Percentiles rank a stretch among this genome's conserved stretches.
These are phyloP conservation scores for Drosophila vallismaia DNA, from an alignment of 2,888 invertebrate species.

Conservation along the genomic window DNA sequence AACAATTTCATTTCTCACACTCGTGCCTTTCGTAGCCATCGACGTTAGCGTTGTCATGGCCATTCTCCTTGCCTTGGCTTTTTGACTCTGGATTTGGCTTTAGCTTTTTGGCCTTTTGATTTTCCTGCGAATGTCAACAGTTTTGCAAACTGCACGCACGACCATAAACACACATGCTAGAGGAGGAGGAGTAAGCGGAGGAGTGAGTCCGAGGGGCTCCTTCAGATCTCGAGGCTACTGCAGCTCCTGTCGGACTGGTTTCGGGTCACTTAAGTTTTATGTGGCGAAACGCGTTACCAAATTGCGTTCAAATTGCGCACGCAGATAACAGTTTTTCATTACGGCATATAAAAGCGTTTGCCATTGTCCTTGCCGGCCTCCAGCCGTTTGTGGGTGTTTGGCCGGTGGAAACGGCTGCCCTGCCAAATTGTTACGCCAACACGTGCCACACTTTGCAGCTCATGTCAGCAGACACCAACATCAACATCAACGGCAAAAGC, in stretches of 20 bases:
- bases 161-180: slow-evolving; percentile 51
- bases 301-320: slow-evolving; percentile 79
- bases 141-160: slow-evolving; percentile 71
- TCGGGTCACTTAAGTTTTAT: slow-evolving; percentile 80
- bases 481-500: slow-evolving; percentile 19
- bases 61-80: slow-evolving; percentile 34
- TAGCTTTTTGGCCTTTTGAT: slow-evolving; percentile 31
- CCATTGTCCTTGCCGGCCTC: slow-evolving; percentile 21
- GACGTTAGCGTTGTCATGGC: slow-evolving; percentile 19
- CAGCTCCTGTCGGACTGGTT: slow-evolving; percentile 50
- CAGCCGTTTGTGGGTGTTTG: slow-evolving; percentile 3
- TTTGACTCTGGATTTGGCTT: slow-evolving; percentile 38
- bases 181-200: neutral
- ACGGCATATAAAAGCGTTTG: slow-evolving; percentile 78
- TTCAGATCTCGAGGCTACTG: slow-evolving; percentile 30
- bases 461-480: slow-evolving; percentile 55
- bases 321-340: slow-evolving; percentile 78
- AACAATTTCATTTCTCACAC: slow-evolving; percentile 78
- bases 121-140: slow-evolving; percentile 72
- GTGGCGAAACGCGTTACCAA: slow-evolving; percentile 80
- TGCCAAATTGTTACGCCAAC: slow-evolving; percentile 76
- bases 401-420: slow-evolving; percentile 8
- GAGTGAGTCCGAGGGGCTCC: slow-evolving; percentile 13
- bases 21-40: slow-evolving; percentile 9
- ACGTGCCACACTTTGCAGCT: slow-evolving; percentile 79